Evolutionary conservation across 2,888 invertebrate genomes (phyloP), one percentile per base, ranked within the genome.

Genomic region (Diarsia rubi): DNA sequence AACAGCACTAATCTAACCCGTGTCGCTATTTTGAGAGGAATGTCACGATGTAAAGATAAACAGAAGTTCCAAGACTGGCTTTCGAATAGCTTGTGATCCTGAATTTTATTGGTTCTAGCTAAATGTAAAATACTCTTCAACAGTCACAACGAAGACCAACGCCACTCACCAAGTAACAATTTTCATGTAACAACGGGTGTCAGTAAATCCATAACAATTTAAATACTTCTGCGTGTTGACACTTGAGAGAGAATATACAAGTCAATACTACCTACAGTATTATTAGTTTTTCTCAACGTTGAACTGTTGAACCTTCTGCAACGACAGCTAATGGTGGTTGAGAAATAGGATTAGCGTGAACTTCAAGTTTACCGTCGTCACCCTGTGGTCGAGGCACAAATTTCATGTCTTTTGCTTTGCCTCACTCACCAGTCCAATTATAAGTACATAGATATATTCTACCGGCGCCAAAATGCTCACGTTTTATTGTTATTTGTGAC

Each of bases 1-100:
- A 52, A 66, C 62, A 54, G 52, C 69, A 63, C 69, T 54, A 77
- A 81, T 81, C 77, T 62, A 49, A 72, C 49, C 31, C 66, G 4
- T 62, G 72, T 52, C 45, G 27, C 62, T 67, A 69, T 80, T 71
- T 47, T 44, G 21, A 44, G 66, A 54, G 57, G 5, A 47, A 66
- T 44, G 37, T 8, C 59, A 54, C n/a, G 1, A 67, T 54, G 3
- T 9, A 19, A 24, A n/a, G 19, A n/a, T 4, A 45, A 9, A n/a
- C 47, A 70, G 67, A 75, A 70, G 70, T 45, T 42, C 6, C 14
- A 44, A 14, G 14, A 42, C n/a, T n/a, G n/a, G 3, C 3, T 3
- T 57, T 57, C 8, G 9, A 3, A 57, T 27, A 8, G 14, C 42
- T 42, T 42, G 21, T 9, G 12, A 8, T 42, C 9, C 4, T 14